Evolutionary conservation across 1,140 invertebrate species (phyloP), one percentile per base, ranked within the genome.

Genomic region (Drosophila melanica): DNA sequence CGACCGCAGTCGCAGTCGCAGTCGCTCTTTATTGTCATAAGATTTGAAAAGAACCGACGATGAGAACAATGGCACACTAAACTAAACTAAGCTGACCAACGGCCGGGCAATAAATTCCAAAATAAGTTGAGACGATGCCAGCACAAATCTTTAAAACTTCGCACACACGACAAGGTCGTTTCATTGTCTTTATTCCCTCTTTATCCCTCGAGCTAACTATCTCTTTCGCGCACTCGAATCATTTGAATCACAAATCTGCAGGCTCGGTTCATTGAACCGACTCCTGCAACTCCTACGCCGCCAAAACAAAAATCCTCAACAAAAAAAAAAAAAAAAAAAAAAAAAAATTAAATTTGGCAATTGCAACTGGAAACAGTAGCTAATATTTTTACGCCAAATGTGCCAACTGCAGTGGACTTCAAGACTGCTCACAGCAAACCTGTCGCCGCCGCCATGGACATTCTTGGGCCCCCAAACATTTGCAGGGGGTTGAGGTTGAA

Each of bases 21-120:
- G 20, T 23, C 44, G 65, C 78, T 79, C 79, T 82, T 84, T 79
- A 86, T 87, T 86, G 82, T 87, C 78, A 70, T 66, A 70, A 72
- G 67, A 86, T 86, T 75, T 86, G 71, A 79, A 75, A 77, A 75
- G 75, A 76, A 62, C 75, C 78, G 70, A 70, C 71, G 54, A 30
- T 27, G 51, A 79, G 75, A 86, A 86, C 82, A 86, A 86, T 86
- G 82, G 79, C 82, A 87, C 76, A 86, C 71, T 86, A 87, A 86
- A 86, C 82, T 68, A 81, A 86, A 79, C 82, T 60, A 77, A 85
- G 69, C 51, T 57, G 69, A 54, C 47, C 60, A 37, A 44, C 50
- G 57, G 37, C 45, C 42, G 18, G 45, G 59, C 70, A 78, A 87
- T 86, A 87, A 86, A 86, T 87, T 86, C 66, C 48, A 48, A 73